phyloP scores from a whole-genome alignment of 2,113 vertebrate genomes.

The Campylomormyrus tamandua region DNA sequence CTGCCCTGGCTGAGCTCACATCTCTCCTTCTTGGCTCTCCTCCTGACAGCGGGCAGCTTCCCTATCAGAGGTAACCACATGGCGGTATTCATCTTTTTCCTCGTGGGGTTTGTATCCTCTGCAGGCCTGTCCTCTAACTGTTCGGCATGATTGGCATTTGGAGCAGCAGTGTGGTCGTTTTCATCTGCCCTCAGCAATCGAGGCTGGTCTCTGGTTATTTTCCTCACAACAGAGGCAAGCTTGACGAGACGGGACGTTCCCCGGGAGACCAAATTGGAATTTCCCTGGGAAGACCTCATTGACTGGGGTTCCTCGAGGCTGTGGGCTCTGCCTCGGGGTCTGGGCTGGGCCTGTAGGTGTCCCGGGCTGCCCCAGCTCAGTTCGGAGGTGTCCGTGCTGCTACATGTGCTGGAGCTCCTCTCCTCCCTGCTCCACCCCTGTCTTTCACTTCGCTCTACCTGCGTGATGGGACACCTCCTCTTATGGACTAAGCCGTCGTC shows the following conservation, averaged over 20 bases:
- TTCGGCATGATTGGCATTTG: neutral
- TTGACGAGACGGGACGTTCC: neutral
- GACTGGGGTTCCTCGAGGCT: neutral
- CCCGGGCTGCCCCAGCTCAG: constrained; percentile 48
- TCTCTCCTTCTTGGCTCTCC: constrained; percentile 43
- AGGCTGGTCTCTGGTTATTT: neutral
- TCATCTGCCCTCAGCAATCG: neutral
- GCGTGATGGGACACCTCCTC: constrained; percentile 52
- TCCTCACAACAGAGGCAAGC: neutral
- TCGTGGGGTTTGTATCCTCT: constrained; percentile 28
- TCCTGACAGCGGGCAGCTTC: constrained; percentile 59
- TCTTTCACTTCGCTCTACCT: constrained; percentile 39
- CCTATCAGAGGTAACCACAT: constrained; percentile 61
- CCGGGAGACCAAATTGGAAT: neutral
- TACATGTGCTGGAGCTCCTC: constrained; percentile 54
- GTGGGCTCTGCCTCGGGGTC: neutral
- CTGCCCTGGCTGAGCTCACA: neutral
- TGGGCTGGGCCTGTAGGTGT: neutral
- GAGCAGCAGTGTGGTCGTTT: neutral
- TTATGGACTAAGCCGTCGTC: constrained; percentile 27
- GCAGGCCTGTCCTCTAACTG: constrained; percentile 19
- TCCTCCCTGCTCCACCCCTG: constrained; percentile 31
- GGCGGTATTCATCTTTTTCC: constrained; percentile 39
- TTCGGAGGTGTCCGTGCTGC: constrained; percentile 55
- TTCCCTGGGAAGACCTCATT: neutral